Percentiles rank a stretch among this genome's conserved stretches.
phyloP scores from a whole-genome alignment of 1,140 invertebrate species.

The Heliconius eleuchia region DNA sequence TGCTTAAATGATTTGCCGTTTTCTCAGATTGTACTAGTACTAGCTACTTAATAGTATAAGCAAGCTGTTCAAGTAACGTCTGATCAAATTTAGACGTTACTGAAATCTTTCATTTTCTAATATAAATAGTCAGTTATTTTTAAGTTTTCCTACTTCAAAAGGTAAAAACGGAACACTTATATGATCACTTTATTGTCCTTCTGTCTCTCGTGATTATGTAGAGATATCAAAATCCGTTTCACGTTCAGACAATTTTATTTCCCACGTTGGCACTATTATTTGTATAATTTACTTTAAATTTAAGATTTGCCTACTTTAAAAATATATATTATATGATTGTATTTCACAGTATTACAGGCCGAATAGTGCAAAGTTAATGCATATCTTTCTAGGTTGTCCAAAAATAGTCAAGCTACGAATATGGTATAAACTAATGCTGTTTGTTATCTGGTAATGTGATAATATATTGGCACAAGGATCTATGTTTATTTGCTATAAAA shows the following conservation, averaged over 20 bases:
- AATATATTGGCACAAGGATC: constrained; percentile 42
- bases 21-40: constrained; percentile 18
- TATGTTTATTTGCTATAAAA: background rate
- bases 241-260: too few species aligned
- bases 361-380: background rate
- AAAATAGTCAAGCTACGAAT: constrained; percentile 49
- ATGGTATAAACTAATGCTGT: constrained; percentile 50
- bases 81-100: too few species aligned
- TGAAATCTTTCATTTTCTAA: too few species aligned
- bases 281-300: too few species aligned
- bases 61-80: background rate
- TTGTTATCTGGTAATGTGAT: constrained; percentile 60
- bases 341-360: background rate
- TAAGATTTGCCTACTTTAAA: too few species aligned
- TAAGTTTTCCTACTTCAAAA: too few species aligned
- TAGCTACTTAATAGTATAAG: background rate
- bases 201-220: too few species aligned
- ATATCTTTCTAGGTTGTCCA: constrained; percentile 43
- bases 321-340: background rate
- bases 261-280: too few species aligned
- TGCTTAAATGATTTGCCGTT: constrained; percentile 44
- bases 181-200: too few species aligned
- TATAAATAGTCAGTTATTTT: too few species aligned
- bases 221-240: too few species aligned
- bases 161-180: too few species aligned